These are phyloP conservation scores for Melanotaenia trifasciata DNA, from an alignment of 2,797 vertebrate species.

Conservation along the genomic window DNA sequence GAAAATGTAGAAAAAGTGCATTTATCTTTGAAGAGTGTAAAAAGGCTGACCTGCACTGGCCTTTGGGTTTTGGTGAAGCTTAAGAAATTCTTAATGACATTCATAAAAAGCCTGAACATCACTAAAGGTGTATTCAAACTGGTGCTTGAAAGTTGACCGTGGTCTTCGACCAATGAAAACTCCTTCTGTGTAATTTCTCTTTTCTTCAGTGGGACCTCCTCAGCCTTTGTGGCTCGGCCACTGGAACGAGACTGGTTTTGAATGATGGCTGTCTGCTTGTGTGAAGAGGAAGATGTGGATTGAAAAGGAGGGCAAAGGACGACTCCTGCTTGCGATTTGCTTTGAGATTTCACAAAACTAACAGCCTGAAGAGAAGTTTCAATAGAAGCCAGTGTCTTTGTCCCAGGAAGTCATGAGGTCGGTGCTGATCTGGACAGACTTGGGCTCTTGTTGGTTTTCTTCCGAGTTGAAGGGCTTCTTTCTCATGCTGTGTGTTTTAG, in stretches of 20 bases:
- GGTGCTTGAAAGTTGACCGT: conserved; percentile 66
- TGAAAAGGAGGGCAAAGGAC: conserved; percentile 63
- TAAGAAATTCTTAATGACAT: conserved; percentile 64
- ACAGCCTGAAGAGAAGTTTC: conserved; percentile 68
- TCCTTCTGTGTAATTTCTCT: conserved; percentile 33
- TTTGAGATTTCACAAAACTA: conserved; percentile 71
- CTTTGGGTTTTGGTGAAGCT: conserved; percentile 55
- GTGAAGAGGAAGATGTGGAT: conserved; percentile 49
- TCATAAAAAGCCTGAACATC: conserved; percentile 59
- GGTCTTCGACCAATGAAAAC: conserved; percentile 61
- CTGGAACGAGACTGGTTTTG: conserved; percentile 71
- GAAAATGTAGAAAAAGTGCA: conserved; percentile 31
- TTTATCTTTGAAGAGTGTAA: conserved; percentile 50
- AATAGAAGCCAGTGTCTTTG: conserved; percentile 73
- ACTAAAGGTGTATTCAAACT: conserved; percentile 71
- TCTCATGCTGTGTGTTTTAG: conserved; percentile 45
- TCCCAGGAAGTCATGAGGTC: conserved; percentile 70
- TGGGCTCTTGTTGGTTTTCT: conserved; percentile 50
- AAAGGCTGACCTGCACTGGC: conserved; percentile 49
- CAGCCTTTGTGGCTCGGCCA: conserved; percentile 69
- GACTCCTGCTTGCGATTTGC: conserved; percentile 67
- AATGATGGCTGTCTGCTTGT: conserved; percentile 69
- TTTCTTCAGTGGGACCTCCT: conserved; percentile 55
- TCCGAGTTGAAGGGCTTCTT: conserved; percentile 61
- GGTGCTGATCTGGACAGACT: conserved; percentile 57